A percentile compares a stretch with the other conserved stretches of the same genome.
These are phyloP conservation scores for Rhinolophus sinicus DNA, from an alignment of 2,113 vertebrate species.

Conservation along the genomic window DNA sequence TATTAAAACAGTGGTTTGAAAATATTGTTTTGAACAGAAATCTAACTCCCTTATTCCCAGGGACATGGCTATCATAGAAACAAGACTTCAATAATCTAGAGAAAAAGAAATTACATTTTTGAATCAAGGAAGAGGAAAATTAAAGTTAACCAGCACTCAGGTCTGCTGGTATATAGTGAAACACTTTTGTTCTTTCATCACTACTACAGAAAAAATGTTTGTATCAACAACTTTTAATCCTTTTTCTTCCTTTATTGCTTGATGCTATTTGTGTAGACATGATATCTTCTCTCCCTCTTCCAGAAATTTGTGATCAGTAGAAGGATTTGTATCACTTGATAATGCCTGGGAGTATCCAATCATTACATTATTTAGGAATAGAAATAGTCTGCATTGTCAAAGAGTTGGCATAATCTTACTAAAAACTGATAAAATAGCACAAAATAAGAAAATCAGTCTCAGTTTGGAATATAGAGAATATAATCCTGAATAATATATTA, in stretches of 20 bases:
- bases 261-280: background rate
- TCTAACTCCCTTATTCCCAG: background rate
- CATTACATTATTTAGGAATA: background rate
- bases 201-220: background rate
- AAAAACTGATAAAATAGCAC: conserved; percentile 9
- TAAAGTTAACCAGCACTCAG: background rate
- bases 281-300: background rate
- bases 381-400: background rate
- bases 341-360: background rate
- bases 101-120: conserved; percentile 18
- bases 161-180: background rate
- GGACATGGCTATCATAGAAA: background rate
- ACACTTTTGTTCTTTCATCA: background rate
- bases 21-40: conserved; percentile 37
- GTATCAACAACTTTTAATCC: background rate
- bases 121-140: background rate
- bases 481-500: background rate
- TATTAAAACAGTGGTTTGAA: conserved; percentile 35
- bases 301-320: background rate
- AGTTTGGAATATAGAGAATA: background rate
- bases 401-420: background rate
- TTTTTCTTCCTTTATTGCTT: background rate
- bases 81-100: background rate
- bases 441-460: conserved; percentile 14
- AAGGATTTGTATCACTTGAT: background rate